phyloP scores from a whole-genome alignment of 2,113 vertebrate species.

The Bufo bufo region DNA sequence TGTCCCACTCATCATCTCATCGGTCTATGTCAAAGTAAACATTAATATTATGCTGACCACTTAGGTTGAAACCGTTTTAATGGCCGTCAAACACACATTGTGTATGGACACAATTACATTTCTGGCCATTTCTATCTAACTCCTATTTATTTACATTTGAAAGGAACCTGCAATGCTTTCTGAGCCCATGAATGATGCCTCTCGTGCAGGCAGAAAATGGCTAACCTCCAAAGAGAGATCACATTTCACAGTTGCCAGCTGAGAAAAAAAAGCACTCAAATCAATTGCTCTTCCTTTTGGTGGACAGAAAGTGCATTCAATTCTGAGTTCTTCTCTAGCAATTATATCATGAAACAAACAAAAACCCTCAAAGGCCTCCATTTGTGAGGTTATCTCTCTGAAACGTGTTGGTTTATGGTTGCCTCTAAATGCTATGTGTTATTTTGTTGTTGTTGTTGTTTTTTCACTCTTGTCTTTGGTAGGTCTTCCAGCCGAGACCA shows the following conservation, averaged over 20 bases:
- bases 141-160: slow-evolving; percentile 20
- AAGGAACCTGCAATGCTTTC: background rate
- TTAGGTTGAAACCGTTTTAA: background rate
- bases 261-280: slow-evolving; percentile 11
- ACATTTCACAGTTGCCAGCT: background rate
- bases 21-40: background rate
- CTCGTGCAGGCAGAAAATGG: background rate
- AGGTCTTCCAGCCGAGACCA: background rate
- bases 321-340: background rate
- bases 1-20: background rate
- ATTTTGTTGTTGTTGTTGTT: background rate
- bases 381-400: background rate
- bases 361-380: background rate
- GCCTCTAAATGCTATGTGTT: background rate
- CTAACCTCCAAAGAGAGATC: background rate
- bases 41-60: background rate
- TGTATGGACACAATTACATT: background rate
- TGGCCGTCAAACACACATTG: background rate
- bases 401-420: background rate
- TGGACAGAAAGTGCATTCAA: background rate
- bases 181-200: background rate
- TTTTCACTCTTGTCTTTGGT: background rate
- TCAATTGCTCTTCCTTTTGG: background rate
- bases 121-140: background rate
- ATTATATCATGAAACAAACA: background rate